Percentiles rank a stretch among this genome's conserved stretches.
These are phyloP conservation scores for Hipposideros larvatus DNA, from an alignment of 2,797 vertebrate species.

Conservation along the genomic window DNA sequence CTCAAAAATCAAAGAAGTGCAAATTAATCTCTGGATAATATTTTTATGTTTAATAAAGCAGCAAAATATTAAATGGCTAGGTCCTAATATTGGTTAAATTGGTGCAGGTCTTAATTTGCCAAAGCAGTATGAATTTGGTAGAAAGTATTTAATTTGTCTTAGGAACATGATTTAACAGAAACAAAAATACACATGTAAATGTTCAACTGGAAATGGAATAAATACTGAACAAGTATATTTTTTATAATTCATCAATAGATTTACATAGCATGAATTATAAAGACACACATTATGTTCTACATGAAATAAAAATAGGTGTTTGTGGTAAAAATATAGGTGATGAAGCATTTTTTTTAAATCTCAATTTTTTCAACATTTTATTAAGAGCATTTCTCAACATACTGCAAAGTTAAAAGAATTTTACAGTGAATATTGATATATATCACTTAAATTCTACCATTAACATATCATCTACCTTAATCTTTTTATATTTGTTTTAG, in stretches of 20 bases:
- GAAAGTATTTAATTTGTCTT: constrained; percentile 28
- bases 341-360: not conserved
- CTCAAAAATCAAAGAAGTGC: not conserved
- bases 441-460: not conserved
- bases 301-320: not conserved
- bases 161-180: constrained; percentile 29
- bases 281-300: not conserved
- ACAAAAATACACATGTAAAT: not conserved
- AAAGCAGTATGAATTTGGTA: not conserved
- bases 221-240: not conserved
- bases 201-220: constrained; percentile 24
- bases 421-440: not conserved
- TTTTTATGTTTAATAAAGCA: constrained; percentile 41
- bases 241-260: not conserved
- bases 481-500: not conserved
- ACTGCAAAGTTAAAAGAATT: not conserved
- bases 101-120: not conserved
- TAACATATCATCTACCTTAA: not conserved
- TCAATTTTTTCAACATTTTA: constrained; percentile 15
- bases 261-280: not conserved
- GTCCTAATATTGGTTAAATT: not conserved
- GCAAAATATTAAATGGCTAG: not conserved
- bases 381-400: not conserved
- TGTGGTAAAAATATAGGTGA: not conserved
- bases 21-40: constrained; percentile 14